phyloP scores from a whole-genome alignment of 2,888 invertebrate species.

The Gastrophysa polygoni region DNA sequence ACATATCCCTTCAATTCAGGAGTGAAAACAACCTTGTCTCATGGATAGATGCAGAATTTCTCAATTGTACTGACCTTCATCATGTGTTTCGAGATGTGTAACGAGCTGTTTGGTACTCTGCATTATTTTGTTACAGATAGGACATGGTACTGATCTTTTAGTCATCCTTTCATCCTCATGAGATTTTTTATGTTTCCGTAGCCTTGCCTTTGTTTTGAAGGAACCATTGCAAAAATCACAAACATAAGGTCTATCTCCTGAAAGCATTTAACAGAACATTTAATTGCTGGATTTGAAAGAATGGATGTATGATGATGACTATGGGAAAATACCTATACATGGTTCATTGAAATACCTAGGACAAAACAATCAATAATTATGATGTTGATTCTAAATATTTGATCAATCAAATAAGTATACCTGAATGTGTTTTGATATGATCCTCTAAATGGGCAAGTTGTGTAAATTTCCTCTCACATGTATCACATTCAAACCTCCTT shows the following conservation, averaged over 20 bases:
- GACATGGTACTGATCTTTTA: slow-evolving; percentile 46
- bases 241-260: slow-evolving; percentile 49
- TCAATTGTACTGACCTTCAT: slow-evolving; percentile 24
- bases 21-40: too few relatives aligned
- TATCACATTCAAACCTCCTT: slow-evolving; percentile 49
- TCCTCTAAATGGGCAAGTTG: slow-evolving; percentile 54
- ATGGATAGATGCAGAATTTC: too few relatives aligned
- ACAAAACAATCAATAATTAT: too few relatives aligned
- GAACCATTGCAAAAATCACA: slow-evolving; percentile 51
- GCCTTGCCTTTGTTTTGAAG: slow-evolving; percentile 51
- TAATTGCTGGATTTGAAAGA: too few relatives aligned
- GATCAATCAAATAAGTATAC: too few relatives aligned
- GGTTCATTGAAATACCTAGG: too few relatives aligned
- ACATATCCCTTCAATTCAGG: too few relatives aligned
- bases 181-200: slow-evolving; percentile 49
- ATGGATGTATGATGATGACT: too few relatives aligned
- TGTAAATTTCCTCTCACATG: slow-evolving; percentile 51
- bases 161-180: slow-evolving; percentile 42
- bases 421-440: slow-evolving; percentile 52
- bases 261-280: too few relatives aligned
- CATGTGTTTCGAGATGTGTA: slow-evolving; percentile 47
- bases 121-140: slow-evolving; percentile 47
- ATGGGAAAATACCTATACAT: too few relatives aligned
- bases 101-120: slow-evolving; percentile 47
- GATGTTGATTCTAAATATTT: too few relatives aligned